Base-by-base conservation (phyloP, 2,797 vertebrate species). In the Ptychobarbus kaznakovi region DNA sequence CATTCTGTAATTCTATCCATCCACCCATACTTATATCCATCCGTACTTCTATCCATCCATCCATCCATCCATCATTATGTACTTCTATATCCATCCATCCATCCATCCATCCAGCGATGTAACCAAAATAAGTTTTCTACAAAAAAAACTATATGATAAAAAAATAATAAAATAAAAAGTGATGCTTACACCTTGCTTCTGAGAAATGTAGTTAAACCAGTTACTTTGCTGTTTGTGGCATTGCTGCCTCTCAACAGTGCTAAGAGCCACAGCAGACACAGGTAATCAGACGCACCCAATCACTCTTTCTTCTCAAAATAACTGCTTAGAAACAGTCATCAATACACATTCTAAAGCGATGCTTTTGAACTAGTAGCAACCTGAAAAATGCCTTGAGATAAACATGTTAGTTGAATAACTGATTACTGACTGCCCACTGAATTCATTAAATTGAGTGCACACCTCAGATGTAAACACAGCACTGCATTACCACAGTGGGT, bases 291-390 rank as follows among this genome's bases (percentile, higher is more conserved):
- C 18, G 6, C 11, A n/a, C 18, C 35, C 6, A 3, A 22, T 53
- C 73, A 53, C 6, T 22, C 18, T 53, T 49, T 76, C 49, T n/a
- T n/a, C 74, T 56, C 32, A 56, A 76, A 76, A 58, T n/a, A 76
- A 76, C 51, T 58, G 32, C 74, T 56, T n/a, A 56, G 32, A 40
- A 35, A 28, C 70, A n/a, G 74, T n/a, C 12, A n/a, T 58, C 51
- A n/a, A 76, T 40, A n/a, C 74, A 38, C 38, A 76, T n/a, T 56
- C 18, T 56, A 76, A 6, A 56, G 11, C 22, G 1, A 40, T 22
- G 25, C 44, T 58, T 76, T 76, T 56, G 20, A 56, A 76, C 49
- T 35, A 15, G 73, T 22, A 56, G 35, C 10, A 53, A 10, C 32
- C 51, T 20, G 3, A 74, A 46, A 51, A 74, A 11, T 22, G 11